Conservation (phyloP, 2,888 invertebrate species). For the Listrodromus nycthemerus region DNA sequence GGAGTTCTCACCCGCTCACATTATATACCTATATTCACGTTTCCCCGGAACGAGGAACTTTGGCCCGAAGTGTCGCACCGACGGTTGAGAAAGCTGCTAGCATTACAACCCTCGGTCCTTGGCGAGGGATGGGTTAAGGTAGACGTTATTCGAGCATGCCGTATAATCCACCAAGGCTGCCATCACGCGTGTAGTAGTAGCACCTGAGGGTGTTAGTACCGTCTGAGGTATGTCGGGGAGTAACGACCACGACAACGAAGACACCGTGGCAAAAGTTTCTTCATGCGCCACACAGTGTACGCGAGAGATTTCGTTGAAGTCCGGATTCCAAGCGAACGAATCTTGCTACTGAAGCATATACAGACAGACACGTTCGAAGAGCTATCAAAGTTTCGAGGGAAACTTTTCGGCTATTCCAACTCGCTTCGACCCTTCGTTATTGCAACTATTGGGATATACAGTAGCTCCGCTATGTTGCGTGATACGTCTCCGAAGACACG, state of each 20-base stretch:
- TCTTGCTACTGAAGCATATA: not conserved
- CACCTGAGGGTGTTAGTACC: conserved; percentile 11
- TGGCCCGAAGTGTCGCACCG: conserved; percentile 8
- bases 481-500: not conserved
- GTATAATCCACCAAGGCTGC: not conserved
- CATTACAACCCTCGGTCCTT: conserved; percentile 14
- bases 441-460: not conserved
- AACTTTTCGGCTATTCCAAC: conserved; percentile 14
- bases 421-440: conserved; percentile 4
- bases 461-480: not conserved
- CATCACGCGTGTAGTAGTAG: conserved; percentile 14
- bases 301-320: conserved; percentile 41
- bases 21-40: not conserved
- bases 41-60: conserved; percentile 46
- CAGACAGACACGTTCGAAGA: conserved; percentile 6
- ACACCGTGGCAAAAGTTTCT: conserved; percentile 45
- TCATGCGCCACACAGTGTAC: conserved; percentile 21
- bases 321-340: conserved; percentile 51
- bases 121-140: conserved; percentile 15
- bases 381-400: conserved; percentile 19
- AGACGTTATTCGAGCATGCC: conserved; percentile 32
- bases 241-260: conserved; percentile 42
- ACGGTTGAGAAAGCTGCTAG: conserved; percentile 34
- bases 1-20: not conserved
- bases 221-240: conserved; percentile 24